phyloP scores from a whole-genome alignment of 2,113 vertebrate genomes.

The Neolamprologus toae region DNA sequence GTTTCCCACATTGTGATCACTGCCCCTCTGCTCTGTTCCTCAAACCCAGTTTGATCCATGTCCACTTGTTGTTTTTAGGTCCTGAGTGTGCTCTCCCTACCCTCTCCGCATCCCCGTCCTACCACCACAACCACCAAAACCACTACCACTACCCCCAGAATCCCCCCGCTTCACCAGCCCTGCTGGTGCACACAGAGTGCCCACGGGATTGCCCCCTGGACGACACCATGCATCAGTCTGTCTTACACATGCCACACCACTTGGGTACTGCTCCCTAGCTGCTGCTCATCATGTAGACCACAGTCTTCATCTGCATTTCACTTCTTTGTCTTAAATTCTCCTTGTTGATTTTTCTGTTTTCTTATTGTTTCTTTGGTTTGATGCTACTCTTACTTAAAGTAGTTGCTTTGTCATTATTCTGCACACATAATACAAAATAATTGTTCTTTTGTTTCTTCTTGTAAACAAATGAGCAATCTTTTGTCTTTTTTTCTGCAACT shows the following conservation, averaged over 20 bases:
- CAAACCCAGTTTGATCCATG: slow-evolving; percentile 47
- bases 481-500: neutral
- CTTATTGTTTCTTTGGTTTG: accelerated
- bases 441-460: neutral
- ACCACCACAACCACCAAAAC: slow-evolving; percentile 41
- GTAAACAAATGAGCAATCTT: neutral
- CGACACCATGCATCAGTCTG: slow-evolving; percentile 74
- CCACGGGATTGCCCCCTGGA: slow-evolving; percentile 71
- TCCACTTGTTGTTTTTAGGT: slow-evolving; percentile 68
- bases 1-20: slow-evolving; percentile 17
- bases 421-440: neutral
- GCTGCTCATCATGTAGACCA: slow-evolving; percentile 22
- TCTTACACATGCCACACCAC: slow-evolving; percentile 72
- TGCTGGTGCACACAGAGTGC: slow-evolving; percentile 73
- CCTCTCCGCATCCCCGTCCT: slow-evolving; percentile 63
- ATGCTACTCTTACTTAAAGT: neutral
- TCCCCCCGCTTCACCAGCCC: slow-evolving; percentile 71
- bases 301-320: neutral
- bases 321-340: neutral
- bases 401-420: neutral
- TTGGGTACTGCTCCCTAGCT: slow-evolving; percentile 57
- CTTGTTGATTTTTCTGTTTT: neutral
- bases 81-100: slow-evolving; percentile 65
- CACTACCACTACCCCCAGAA: slow-evolving; percentile 61
- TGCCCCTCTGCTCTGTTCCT: slow-evolving; percentile 33